These are phyloP conservation scores for Samia ricini DNA, from an alignment of 1,140 invertebrate genomes.

Conservation along the genomic window DNA sequence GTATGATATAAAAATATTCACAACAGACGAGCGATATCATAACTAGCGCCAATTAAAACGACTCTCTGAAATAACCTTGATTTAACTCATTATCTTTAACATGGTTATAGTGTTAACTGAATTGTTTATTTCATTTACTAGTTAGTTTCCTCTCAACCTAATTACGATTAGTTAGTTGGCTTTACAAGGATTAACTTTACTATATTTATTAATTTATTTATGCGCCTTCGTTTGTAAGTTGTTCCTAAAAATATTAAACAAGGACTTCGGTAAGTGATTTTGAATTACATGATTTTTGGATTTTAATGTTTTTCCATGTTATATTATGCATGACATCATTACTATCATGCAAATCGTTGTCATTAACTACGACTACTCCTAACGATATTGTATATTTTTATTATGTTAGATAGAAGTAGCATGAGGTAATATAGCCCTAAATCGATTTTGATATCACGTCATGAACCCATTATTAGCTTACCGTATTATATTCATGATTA, in stretches of 20 bases:
- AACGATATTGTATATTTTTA: constrained; percentile 1
- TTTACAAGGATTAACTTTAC: neutral
- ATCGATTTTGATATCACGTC: constrained; percentile 13
- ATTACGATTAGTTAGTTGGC: constrained; percentile 1
- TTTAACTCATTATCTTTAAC: constrained; percentile 35
- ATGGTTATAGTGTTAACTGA: constrained; percentile 23
- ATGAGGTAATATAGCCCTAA: constrained; percentile 33
- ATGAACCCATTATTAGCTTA: constrained; percentile 22
- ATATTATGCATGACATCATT: constrained; percentile 34
- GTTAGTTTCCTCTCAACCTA: constrained; percentile 29
- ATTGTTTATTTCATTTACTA: constrained; percentile 21
- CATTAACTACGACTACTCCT: constrained; percentile 15
- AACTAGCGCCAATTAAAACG: neutral
- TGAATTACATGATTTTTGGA: neutral
- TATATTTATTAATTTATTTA: neutral
- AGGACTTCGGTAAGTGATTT: constrained; percentile 41
- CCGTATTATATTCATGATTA: constrained; percentile 4
- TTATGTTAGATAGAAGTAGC: constrained; percentile 15
- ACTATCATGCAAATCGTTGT: constrained; percentile 23
- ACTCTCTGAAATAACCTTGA: constrained; percentile 31
- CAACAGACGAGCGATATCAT: neutral
- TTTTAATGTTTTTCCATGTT: constrained; percentile 19
- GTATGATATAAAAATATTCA: neutral
- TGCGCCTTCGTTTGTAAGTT: neutral
- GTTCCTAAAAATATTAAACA: constrained; percentile 5